phyloP scores from a whole-genome alignment of 1,140 invertebrate genomes.

The Camponotus pennsylvanicus region DNA sequence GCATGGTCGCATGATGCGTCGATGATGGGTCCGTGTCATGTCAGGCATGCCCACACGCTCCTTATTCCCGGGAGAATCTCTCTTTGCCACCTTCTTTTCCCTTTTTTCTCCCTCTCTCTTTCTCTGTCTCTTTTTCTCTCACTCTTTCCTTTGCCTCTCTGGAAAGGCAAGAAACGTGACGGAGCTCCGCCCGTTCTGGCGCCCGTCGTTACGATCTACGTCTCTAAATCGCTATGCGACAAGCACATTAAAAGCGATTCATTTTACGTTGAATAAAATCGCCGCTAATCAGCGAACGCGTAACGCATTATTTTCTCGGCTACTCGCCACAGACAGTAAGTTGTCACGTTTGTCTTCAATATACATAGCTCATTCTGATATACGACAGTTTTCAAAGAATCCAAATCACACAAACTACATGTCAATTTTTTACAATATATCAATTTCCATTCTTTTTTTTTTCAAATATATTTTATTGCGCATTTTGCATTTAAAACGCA shows the following conservation, averaged over 20 bases:
- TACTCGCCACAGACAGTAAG: neutral
- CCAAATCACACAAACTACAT: neutral
- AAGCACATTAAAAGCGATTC: conserved; percentile 65
- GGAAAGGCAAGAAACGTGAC: conserved; percentile 81
- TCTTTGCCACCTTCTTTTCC: conserved; percentile 21
- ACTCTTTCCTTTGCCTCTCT: conserved; percentile 68
- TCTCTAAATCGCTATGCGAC: conserved; percentile 56
- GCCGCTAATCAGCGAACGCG: conserved; percentile 25
- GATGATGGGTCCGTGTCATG: conserved; percentile 31
- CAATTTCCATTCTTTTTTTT: neutral
- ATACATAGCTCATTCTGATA: neutral
- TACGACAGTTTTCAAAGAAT: neutral
- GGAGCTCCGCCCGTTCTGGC: conserved; percentile 72
- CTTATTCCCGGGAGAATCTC: conserved; percentile 6
- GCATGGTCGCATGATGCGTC: conserved; percentile 62
- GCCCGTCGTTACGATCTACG: conserved; percentile 70
- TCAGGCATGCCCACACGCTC: neutral
- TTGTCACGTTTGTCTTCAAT: neutral
- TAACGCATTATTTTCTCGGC: conserved; percentile 20
- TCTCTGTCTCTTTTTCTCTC: conserved; percentile 14
- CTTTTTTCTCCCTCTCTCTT: conserved; percentile 11
- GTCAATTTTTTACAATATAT: no score
- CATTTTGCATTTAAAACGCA: conserved; percentile 16
- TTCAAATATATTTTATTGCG: neutral
- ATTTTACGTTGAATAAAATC: conserved; percentile 46